Evolutionary conservation across 1,140 invertebrate genomes (phyloP), one percentile per base, ranked within the genome.

Genomic region (Idris sp.): DNA sequence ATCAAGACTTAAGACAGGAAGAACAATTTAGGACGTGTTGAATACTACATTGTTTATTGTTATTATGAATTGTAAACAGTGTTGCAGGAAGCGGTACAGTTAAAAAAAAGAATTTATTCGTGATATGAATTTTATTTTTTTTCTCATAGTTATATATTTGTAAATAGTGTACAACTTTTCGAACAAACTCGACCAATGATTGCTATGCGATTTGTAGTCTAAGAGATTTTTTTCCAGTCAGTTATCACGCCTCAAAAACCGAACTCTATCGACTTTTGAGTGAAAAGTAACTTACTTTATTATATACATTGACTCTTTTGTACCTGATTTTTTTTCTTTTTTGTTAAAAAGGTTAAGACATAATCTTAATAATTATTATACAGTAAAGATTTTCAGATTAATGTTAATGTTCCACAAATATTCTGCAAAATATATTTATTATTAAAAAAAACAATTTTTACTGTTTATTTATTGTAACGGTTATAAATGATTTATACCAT

Each of bases 301-400:
- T n/a, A n/a, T 62, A 49, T 36, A 49, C 43, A 56, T 58, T 64
- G 49, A 64, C 58, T 49, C 68, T 72, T 72, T 72, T 72, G 49
- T 72, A 72, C 68, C 58, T 56, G 56, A 54, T 44, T 25, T 48
- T 19, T 9, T 41, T n/a, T 16, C 9, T 22, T 25, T 41, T 61
- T 61, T 14, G 15, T 38, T 54, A 7, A 25, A 25, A n/a, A n/a
- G n/a, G n/a, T n/a, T 8, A 25, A 25, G 3, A 8, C 22, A 8
- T 8, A 8, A 25, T 25, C 8, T 25, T 25, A 25, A 4, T 25
- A 8, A 8, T 25, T 2, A 30, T 30, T 30, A 9, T 9, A 30
- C 2, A 30, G 9, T 30, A 22, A 22, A 22, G 6, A 4, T 22
- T 22, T 22, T 22, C 19, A 6, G 19, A 22, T 22, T 22, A 4